Percentiles rank a stretch among this genome's conserved stretches.
These are phyloP conservation scores for Eristalis pertinax DNA, from an alignment of 2,888 invertebrate species.

Conservation along the genomic window DNA sequence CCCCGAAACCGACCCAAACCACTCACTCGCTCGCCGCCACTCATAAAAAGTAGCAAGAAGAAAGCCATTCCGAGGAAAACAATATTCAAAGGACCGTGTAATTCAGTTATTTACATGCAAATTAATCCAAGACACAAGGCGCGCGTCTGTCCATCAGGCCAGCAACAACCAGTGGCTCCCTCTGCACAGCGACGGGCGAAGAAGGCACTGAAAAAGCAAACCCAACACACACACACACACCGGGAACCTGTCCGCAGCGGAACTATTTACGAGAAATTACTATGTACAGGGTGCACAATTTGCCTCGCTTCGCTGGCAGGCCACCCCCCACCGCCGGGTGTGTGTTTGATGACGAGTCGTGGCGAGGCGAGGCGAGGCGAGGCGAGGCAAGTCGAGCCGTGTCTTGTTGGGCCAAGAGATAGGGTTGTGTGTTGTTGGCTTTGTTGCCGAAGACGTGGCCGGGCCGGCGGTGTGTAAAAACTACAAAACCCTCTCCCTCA, in stretches of 20 bases:
- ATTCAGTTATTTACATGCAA: conserved; percentile 72
- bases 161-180: conserved; percentile 16
- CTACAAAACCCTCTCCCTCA: conserved; percentile 36
- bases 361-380: background rate
- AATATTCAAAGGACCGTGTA: conserved; percentile 72
- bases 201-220: background rate
- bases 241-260: conserved; percentile 55
- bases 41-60: conserved; percentile 52
- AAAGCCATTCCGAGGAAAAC: conserved; percentile 66
- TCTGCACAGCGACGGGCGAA: conserved; percentile 10
- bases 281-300: conserved; percentile 60
- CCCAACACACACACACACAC: conserved; percentile 10
- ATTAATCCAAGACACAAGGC: conserved; percentile 69
- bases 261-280: conserved; percentile 68
- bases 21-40: background rate
- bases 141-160: conserved; percentile 65
- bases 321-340: background rate
- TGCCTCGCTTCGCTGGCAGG: conserved; percentile 51
- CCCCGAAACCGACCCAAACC: conserved; percentile 8
- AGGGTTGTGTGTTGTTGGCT: conserved; percentile 40
- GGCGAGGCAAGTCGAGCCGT: background rate
- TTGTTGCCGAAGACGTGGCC: conserved; percentile 31
- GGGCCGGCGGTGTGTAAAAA: background rate
- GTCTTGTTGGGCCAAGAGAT: conserved; percentile 7
- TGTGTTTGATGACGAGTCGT: conserved; percentile 14